Evolutionary conservation across 2,888 invertebrate species (phyloP), one percentile per base, ranked within the genome.

Genomic region (Flexamia atlantica): DNA sequence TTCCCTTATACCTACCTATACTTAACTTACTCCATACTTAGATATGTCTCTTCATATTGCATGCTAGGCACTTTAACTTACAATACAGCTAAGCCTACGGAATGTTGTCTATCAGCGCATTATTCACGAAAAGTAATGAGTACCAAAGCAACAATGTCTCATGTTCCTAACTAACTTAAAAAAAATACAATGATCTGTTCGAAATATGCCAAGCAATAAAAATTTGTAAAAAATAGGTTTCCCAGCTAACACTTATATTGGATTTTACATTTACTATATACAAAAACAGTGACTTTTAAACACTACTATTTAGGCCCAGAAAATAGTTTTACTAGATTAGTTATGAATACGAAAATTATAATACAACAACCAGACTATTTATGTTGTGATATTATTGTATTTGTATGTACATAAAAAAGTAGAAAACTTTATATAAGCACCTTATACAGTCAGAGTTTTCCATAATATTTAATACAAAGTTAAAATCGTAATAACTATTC

Each of bases 31-130:
- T 2, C 57, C 79, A 57, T 57, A 57, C 79, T 79, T 57, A 57
- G 79, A 79, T 79, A 79, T 79, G 79, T 79, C 79, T 79, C 79
- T 57, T 79, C 57, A n/a, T 79, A 79, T 79, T 79, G 79, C 79
- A 50, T 30, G 30, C 57, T 32, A 79, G 79, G 79, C 79, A 79
- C 79, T 79, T 76, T 50, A 57, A 30, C 57, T 79, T 50, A 79
- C 79, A 57, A 57, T 53, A 36, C 79, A 32, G 50, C 79, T 79
- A 79, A 79, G 79, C 79, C 79, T 79, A 79, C 17, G 57, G 79
- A 79, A 79, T 79, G 79, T 79, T 57, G 20, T 17, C 53, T 0
- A 25, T 79, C 40, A 72, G 7, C 36, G 30, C 79, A n/a, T 20
- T 30, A 46, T 28, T n/a, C 50, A 50, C 7, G 28, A 23, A 76